phyloP scores from a whole-genome alignment of 2,797 vertebrate genomes.

The Hemitrygon akajei region DNA sequence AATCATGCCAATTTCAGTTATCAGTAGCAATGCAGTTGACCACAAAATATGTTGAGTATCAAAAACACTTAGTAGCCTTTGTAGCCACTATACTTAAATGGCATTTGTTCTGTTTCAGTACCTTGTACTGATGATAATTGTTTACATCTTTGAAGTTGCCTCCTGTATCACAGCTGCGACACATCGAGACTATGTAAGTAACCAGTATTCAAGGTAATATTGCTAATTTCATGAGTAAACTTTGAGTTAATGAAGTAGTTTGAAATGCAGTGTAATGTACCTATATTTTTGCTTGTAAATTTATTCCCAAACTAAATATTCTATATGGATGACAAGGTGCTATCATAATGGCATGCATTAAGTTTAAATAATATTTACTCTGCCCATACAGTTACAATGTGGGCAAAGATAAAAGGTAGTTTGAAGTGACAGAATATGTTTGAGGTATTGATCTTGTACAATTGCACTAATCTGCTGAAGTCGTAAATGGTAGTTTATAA shows the following conservation, averaged over 20 bases:
- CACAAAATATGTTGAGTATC: too few species aligned
- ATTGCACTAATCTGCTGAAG: too few species aligned
- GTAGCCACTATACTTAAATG: background rate
- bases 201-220: background rate
- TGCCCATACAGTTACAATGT: background rate
- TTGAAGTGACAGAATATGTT: too few species aligned
- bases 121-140: slow-evolving; percentile 65
- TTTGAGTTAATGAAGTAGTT: background rate
- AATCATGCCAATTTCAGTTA: background rate
- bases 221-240: background rate
- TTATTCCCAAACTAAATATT: too few species aligned
- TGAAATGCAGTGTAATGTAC: background rate
- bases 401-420: too few species aligned
- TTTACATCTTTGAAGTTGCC: slow-evolving; percentile 67
- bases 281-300: too few species aligned
- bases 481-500: too few species aligned
- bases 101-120: slow-evolving; percentile 53
- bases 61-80: too few species aligned
- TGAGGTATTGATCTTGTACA: too few species aligned
- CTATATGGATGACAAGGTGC: too few species aligned
- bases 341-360: background rate
- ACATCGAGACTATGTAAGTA: slow-evolving; percentile 65
- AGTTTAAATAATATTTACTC: background rate
- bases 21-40: background rate
- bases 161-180: slow-evolving; percentile 66